phyloP scores from a whole-genome alignment of 1,140 invertebrate species.

The Brachionus sp. region DNA sequence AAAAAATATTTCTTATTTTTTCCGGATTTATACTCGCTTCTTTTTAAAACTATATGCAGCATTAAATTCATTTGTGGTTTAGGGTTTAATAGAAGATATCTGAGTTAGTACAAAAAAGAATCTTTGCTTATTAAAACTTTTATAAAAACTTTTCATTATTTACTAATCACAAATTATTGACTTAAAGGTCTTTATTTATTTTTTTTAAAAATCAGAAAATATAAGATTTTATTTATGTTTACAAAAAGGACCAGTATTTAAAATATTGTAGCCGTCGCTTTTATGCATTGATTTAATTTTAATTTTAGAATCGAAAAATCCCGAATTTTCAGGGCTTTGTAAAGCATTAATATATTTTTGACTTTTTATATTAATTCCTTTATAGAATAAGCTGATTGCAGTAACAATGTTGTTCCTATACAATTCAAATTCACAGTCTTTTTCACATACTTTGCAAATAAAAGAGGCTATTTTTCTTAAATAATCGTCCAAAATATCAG shows the following conservation, averaged over 20 bases:
- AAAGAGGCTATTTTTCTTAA: background rate
- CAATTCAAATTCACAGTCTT: conserved; percentile 15
- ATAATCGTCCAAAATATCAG: conserved; percentile 31
- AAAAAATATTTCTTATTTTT: too few relatives aligned
- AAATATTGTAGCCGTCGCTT: background rate
- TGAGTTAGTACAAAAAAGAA: too few relatives aligned
- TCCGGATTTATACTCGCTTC: too few relatives aligned
- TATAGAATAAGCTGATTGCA: background rate
- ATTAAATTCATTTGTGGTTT: too few relatives aligned
- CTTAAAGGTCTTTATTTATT: too few relatives aligned
- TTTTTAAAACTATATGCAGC: too few relatives aligned
- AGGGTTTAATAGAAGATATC: too few relatives aligned
- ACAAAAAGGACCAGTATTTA: conserved; percentile 22
- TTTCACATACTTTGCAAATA: conserved; percentile 16
- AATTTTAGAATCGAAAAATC: background rate
- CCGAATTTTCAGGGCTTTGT: background rate
- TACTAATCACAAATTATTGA: too few relatives aligned
- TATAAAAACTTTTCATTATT: too few relatives aligned
- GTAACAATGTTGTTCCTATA: background rate
- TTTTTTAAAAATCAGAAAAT: background rate
- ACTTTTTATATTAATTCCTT: background rate
- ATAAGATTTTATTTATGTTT: background rate
- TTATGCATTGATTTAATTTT: background rate
- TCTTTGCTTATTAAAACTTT: too few relatives aligned
- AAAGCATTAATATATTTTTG: background rate